Evolutionary conservation across 2,797 vertebrate genomes (phyloP), one percentile per base, ranked within the genome.

Genomic region (Brachymystax lenok): DNA sequence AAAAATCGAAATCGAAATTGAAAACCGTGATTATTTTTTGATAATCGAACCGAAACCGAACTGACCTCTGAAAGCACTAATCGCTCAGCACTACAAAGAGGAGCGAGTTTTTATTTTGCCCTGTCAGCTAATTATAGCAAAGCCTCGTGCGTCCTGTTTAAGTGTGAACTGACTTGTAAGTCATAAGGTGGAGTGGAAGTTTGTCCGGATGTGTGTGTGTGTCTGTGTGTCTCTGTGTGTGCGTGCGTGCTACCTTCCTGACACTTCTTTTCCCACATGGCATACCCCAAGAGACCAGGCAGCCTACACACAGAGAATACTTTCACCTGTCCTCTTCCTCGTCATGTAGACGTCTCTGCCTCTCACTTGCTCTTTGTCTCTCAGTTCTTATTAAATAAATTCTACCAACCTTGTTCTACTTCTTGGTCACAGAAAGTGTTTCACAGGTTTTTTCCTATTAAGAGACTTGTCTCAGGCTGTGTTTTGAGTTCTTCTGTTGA

Each of bases 101-200:
- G 24, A 73, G 71, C 19, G 28, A 33, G 66, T 13, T 21, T 16
- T n/a, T 24, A 86, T 72, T 79, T 78, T 77, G 79, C 87, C 85
- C 86, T 84, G 77, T 73, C 50, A 71, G 70, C 69, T 51, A 12
- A 24, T 54, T 54, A 51, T 52, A 5, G 46, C 46, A 50, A 51
- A 16, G 13, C 16, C 50, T 27, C 27, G 1, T 2, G 64, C 78
- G 51, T 82, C 79, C 84, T 86, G 88, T 80, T 78, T 1, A 86
- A 76, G 89, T 86, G 79, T 50, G 74, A 24, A 84, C 79, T 83
- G 88, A 84, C 88, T 86, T 81, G 86, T 13, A 86, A 88, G 77
- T 82, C 78, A 74, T 85, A 82, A 80, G 71, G 17, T 24, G 33
- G 3, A 54, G 51, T 54, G 4, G 13, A 83, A 69, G 33, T 54